Evolutionary conservation across 2,113 vertebrate species (phyloP).

Genomic region (Toxostoma redivivum): DNA sequence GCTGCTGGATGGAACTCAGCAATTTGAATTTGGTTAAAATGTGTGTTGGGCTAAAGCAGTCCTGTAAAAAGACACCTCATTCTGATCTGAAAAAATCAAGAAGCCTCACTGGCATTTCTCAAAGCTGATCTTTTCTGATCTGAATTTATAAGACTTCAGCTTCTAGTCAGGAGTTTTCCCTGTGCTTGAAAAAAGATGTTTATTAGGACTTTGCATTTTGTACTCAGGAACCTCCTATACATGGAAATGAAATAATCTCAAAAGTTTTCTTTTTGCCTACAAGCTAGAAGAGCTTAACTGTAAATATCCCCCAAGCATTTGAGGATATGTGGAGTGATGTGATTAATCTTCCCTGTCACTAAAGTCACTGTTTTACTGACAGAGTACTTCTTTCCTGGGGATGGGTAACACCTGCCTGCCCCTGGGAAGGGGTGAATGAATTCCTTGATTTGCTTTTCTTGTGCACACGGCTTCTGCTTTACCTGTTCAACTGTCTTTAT

Average conservation of each 20-base stretch:
- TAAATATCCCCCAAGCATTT: background rate
- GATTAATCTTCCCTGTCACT: background rate
- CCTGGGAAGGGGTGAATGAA: background rate
- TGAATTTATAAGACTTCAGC: background rate
- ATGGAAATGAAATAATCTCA: background rate
- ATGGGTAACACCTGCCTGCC: background rate
- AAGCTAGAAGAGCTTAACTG: background rate
- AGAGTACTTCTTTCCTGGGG: background rate
- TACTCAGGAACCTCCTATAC: background rate
- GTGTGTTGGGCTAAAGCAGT: background rate
- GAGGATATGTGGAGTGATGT: background rate
- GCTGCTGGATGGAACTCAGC: background rate
- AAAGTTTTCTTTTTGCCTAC: background rate
- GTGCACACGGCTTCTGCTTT: rapidly evolving
- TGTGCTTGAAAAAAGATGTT: background rate
- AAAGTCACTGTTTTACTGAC: rapidly evolving
- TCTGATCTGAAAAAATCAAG: background rate
- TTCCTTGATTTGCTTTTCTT: background rate
- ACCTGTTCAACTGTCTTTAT: background rate
- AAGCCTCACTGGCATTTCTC: background rate
- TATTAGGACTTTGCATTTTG: background rate
- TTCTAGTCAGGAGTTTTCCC: background rate
- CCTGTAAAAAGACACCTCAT: background rate
- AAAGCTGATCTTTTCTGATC: background rate
- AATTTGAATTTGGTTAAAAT: background rate